These are phyloP conservation scores for Megalops cyprinoides DNA, from an alignment of 2,797 vertebrate genomes.

Conservation along the genomic window DNA sequence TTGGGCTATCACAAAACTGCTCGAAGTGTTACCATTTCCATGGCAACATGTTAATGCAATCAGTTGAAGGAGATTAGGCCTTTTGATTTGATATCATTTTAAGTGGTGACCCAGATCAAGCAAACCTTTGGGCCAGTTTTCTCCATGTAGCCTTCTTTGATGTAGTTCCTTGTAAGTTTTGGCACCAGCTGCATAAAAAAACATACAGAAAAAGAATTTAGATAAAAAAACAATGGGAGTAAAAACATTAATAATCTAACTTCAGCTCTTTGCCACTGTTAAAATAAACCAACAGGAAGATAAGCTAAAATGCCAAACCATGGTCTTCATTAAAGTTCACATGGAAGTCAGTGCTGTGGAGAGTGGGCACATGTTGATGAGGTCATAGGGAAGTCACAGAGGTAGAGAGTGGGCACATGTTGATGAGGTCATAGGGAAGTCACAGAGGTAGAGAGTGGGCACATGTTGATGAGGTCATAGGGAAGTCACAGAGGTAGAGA, in stretches of 20 bases:
- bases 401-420: background rate
- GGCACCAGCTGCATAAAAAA: conserved; percentile 83
- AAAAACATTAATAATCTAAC: background rate
- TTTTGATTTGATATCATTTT: background rate
- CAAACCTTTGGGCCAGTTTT: conserved; percentile 95
- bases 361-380: background rate
- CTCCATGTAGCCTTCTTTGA: conserved; percentile 98
- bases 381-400: background rate
- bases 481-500: background rate
- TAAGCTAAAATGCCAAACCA: background rate
- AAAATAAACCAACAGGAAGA: background rate
- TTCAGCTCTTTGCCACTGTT: background rate
- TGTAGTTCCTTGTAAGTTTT: conserved; percentile 95
- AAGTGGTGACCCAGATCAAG: background rate
- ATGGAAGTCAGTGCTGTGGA: too few relatives aligned
- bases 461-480: background rate
- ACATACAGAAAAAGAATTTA: conserved; percentile 26
- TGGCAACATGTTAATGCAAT: background rate
- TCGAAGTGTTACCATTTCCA: background rate
- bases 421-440: background rate
- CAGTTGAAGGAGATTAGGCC: background rate
- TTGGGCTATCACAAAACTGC: background rate
- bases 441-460: background rate
- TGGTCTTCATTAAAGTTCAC: too few relatives aligned
- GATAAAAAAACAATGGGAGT: background rate